Percentiles rank a stretch among this genome's conserved stretches.
Conservation (phyloP, 2,797 vertebrate genomes). For the Neoniphon sammara region DNA sequence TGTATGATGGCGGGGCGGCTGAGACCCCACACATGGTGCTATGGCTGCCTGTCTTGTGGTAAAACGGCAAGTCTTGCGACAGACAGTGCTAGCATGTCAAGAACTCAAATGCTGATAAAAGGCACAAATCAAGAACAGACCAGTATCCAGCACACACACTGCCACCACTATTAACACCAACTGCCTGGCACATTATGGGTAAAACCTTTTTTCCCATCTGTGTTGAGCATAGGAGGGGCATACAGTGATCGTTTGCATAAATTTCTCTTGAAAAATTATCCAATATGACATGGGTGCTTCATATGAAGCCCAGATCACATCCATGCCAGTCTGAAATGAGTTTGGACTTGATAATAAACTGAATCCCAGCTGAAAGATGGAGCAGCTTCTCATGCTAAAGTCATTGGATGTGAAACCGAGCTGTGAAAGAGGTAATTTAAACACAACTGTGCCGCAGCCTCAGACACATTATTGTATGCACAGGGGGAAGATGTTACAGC, state of each 20-base stretch:
- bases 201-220: slow-evolving; percentile 46
- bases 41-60: slow-evolving; percentile 39
- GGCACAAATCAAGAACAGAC: slow-evolving; percentile 79
- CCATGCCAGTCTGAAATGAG: slow-evolving; percentile 29
- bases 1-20: slow-evolving; percentile 64
- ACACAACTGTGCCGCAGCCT: slow-evolving; percentile 47
- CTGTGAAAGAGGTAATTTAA: slow-evolving; percentile 56
- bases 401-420: slow-evolving; percentile 40
- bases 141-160: slow-evolving; percentile 44
- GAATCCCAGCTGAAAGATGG: slow-evolving; percentile 24
- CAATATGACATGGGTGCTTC: slow-evolving; percentile 16
- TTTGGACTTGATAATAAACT: slow-evolving; percentile 1
- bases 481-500: slow-evolving; percentile 37
- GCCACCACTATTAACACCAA: slow-evolving; percentile 42
- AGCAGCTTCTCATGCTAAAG: slow-evolving; percentile 1
- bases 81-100: slow-evolving; percentile 51
- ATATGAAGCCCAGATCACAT: slow-evolving; percentile 13
- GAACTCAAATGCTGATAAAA: slow-evolving; percentile 72
- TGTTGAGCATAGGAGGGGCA: slow-evolving; percentile 22
- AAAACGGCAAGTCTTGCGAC: slow-evolving; percentile 48
- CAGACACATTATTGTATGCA: slow-evolving; percentile 49
- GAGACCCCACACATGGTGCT: slow-evolving; percentile 20
- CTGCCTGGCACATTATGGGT: slow-evolving; percentile 55
- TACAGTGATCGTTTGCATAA: slow-evolving; percentile 63
- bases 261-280: slow-evolving; percentile 43